Evolutionary conservation across 2,113 vertebrate species (phyloP).

Genomic region (Pungitius pungitius): DNA sequence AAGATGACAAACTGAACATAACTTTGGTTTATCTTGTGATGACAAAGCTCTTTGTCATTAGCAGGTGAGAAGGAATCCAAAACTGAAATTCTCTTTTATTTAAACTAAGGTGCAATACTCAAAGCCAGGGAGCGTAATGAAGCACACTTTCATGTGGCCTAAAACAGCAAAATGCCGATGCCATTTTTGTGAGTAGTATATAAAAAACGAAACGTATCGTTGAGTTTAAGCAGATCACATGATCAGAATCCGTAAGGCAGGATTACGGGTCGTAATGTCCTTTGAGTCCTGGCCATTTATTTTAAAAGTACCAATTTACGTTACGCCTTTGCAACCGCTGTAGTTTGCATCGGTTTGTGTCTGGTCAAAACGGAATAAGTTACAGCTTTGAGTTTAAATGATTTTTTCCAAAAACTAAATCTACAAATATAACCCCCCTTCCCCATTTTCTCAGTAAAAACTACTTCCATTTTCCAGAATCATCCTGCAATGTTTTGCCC

Average conservation of each 20-base stretch:
- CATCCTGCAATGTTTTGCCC: background rate
- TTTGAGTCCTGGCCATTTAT: background rate
- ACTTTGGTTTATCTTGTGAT: conserved; percentile 56
- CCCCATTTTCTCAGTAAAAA: conserved; percentile 62
- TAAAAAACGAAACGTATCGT: conserved; percentile 23
- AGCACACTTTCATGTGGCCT: conserved; percentile 12
- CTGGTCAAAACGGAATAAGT: conserved; percentile 52
- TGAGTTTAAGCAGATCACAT: conserved; percentile 34
- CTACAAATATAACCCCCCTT: conserved; percentile 56
- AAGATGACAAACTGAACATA: conserved; percentile 24
- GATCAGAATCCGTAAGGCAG: conserved; percentile 6
- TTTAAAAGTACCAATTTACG: conserved; percentile 8
- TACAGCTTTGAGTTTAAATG: conserved; percentile 50
- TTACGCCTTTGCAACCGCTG: conserved; percentile 36
- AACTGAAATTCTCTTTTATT: conserved; percentile 2
- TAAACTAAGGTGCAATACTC: conserved; percentile 49
- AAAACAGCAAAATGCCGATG: conserved; percentile 30
- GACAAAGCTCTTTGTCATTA: conserved; percentile 7
- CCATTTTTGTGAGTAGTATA: conserved; percentile 5
- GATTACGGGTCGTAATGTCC: conserved; percentile 10
- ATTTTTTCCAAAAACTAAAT: conserved; percentile 45
- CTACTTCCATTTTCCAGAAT: conserved; percentile 32
- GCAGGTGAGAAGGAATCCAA: conserved; percentile 14
- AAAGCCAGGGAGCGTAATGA: conserved; percentile 24
- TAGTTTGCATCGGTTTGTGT: conserved; percentile 49